phyloP scores from a whole-genome alignment of 2,797 vertebrate genomes.

The Lepus oiostolus region DNA sequence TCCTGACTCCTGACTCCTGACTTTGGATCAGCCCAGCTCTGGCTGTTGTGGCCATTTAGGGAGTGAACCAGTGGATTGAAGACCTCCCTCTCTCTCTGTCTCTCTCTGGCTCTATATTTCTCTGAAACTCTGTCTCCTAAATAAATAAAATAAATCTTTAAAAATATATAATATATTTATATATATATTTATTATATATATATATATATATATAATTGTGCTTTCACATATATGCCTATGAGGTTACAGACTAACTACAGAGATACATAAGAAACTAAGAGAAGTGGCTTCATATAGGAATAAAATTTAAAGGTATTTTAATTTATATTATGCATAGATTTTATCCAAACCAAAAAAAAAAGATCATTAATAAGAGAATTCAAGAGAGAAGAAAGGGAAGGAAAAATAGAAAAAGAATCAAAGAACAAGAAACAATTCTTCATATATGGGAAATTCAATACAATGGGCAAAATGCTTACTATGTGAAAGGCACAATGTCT shows the following conservation, averaged over 20 bases:
- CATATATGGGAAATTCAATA: not conserved
- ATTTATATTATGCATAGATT: not conserved
- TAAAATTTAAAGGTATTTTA: not conserved
- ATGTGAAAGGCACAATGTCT: not conserved
- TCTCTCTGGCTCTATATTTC: too few relatives aligned
- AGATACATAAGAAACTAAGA: not conserved
- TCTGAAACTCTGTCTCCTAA: too few relatives aligned
- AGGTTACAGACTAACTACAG: not conserved
- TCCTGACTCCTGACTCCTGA: too few relatives aligned
- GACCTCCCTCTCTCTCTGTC: too few relatives aligned
- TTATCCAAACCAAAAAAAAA: not conserved
- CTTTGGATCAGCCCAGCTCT: too few relatives aligned
- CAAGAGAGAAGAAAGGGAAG: not conserved
- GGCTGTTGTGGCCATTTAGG: too few relatives aligned
- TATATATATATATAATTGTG: not conserved
- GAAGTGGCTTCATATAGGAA: not conserved
- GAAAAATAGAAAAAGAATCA: not conserved
- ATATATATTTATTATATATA: too few relatives aligned
- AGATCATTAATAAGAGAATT: slow-evolving; percentile 43
- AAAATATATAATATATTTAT: too few relatives aligned
- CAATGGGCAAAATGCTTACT: not conserved
- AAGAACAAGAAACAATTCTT: not conserved
- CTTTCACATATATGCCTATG: not conserved
- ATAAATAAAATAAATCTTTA: too few relatives aligned
- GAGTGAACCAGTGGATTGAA: too few relatives aligned